Base-by-base conservation (phyloP, 1,140 invertebrate genomes). In the Mesaphorura yosii region DNA sequence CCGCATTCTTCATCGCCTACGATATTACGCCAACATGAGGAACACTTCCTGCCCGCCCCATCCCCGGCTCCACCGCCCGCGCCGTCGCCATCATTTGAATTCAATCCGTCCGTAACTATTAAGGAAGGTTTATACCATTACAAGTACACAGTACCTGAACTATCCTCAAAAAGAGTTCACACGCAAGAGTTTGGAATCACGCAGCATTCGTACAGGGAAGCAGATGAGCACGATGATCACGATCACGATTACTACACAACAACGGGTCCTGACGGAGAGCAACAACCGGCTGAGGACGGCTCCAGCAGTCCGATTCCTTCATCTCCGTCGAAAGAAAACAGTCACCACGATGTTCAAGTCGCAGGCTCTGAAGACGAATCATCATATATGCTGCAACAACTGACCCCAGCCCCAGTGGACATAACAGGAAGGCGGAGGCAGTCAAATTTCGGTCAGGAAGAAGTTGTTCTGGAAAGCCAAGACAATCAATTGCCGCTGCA, bases 101-200 rank as follows among this genome's bases (percentile, higher is more conserved):
- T 45, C 20, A 56, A 56, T 51, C 49, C 49, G 17, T 57, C 55
- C 1, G 49, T 57, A 17, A 10, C 31, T 1, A 45, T 51, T 3
- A 39, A 51, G 6, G 29, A 57, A 51, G 55, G 55, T 19, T 26
- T 57, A 7, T 57, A 57, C 23, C 42, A 46, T 17, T 57, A 40
- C 46, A 27, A 39, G 20, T 57, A 52, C 27, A 39, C 55, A 5
- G 55, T 51, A 6, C 29, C 39, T 6, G 25, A 39, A 1, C 45
- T 56, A 34, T 50, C 53, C 15, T 56, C 53, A 14, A 29, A 46
- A 47, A 27, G 53, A 55, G 46, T 59, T 10, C 38, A 31, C 26
- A 28, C 20, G 41, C 50, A 59, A 19, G 41, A 59, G 26, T 56
- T 55, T 39, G 53, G 53, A 7, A 39, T 59, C n/a, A 48, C 20